A percentile compares a stretch with the other conserved stretches of the same genome.
Conservation (phyloP, 1,140 invertebrate genomes). For the Mactra quadrangularis region DNA sequence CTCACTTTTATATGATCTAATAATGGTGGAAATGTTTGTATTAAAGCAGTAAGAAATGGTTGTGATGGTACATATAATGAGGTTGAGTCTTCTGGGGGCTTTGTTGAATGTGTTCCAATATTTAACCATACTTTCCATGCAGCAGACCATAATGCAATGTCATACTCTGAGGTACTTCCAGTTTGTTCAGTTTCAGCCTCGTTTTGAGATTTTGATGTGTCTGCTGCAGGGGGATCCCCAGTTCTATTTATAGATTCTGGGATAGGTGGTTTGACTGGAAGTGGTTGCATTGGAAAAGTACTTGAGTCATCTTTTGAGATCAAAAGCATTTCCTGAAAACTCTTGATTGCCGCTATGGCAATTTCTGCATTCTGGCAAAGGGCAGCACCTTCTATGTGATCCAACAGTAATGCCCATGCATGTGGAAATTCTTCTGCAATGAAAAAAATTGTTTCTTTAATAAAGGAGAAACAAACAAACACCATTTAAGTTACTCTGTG, state of each 20-base stretch:
- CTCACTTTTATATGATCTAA: constrained; percentile 93
- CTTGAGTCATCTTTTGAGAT: constrained; percentile 69
- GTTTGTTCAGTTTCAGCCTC: constrained; percentile 48
- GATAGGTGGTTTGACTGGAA: constrained; percentile 71
- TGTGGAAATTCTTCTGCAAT: constrained; percentile 91
- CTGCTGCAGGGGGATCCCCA: constrained; percentile 59
- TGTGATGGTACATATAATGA: constrained; percentile 93
- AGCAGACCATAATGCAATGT: constrained; percentile 88
- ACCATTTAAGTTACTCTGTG: too few species aligned
- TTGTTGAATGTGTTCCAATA: constrained; percentile 91
- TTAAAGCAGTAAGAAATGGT: constrained; percentile 95
- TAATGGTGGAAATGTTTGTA: constrained; percentile 96
- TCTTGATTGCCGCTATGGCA: constrained; percentile 96
- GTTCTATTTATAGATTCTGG: constrained; percentile 76
- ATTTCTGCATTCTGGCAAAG: constrained; percentile 96
- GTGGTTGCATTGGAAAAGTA: constrained; percentile 45
- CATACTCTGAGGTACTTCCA: constrained; percentile 70
- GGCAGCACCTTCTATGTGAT: constrained; percentile 96
- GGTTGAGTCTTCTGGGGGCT: constrained; percentile 85
- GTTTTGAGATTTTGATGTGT: constrained; percentile 49
- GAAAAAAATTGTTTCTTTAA: too few species aligned
- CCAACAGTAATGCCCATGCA: constrained; percentile 95
- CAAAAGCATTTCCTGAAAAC: constrained; percentile 94
- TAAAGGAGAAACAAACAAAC: not conserved
- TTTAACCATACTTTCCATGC: constrained; percentile 94